Base-by-base conservation (phyloP, 1,140 invertebrate species). In the Drosophila nannoptera region DNA sequence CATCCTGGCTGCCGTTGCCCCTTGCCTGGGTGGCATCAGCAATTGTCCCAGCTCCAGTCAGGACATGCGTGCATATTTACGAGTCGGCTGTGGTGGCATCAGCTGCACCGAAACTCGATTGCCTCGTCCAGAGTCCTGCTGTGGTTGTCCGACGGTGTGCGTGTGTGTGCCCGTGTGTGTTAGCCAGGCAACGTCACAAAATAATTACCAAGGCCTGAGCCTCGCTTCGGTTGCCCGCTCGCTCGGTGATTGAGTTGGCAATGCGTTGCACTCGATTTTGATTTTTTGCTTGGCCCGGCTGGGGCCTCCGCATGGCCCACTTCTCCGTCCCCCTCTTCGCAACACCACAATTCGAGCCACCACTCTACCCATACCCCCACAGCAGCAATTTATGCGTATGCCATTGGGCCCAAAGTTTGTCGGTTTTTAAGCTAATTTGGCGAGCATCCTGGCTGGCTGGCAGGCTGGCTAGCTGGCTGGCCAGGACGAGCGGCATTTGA, bases 31-130 rank as follows among this genome's bases (percentile, higher is more conserved):
- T 38, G 48, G 52, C 66, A 69, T 56, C 71, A 66, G 69, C 63
- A 72, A 68, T 72, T 61, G 56, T 74, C 50, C 45, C 59, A 49
- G 61, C 72, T 22, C 73, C 68, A 72, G 75, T 50, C 76, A 71
- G 76, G 69, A 81, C 82, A 83, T 87, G 83, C 78, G 83, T 87
- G 77, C 77, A 81, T 87, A 87, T 87, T 87, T 87, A 87, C 83
- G 84, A 87, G 70, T 67, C 72, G 82, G 62, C 78, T 82, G 83
- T 59, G 73, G 74, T 73, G 69, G 76, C 84, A 87, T 87, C 83
- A 87, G 83, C 83, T 87, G 83, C 83, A 82, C 73, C 75, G 75
- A 82, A 83, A 78, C 84, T 83, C 83, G 75, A 83, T 82, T 87
- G 74, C 69, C 65, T 77, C 46, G 64, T 58, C 63, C 54, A 55